Evolutionary conservation across 2,797 vertebrate species (phyloP), one percentile per base, ranked within the genome.

Genomic region (Helarctos malayanus): DNA sequence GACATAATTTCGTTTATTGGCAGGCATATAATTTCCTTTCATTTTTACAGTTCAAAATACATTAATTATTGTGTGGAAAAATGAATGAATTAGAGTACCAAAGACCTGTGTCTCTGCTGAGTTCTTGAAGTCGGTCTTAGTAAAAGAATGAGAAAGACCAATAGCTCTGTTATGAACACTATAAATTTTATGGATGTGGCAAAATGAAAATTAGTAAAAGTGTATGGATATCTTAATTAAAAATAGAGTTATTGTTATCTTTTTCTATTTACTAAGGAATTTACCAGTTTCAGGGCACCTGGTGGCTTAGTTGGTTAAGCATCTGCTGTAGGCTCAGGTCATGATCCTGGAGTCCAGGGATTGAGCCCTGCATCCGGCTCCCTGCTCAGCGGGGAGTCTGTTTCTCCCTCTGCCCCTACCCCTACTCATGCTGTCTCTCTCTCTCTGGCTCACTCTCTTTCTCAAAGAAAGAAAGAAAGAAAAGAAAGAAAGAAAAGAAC

Each of bases 1-100:
- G 35, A 14, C 38, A 90, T 90, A 86, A 94, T 89, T 97, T 91
- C 68, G 81, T 69, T 90, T 45, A 75, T 93, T 95, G 54, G 14
- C 38, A 88, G 61, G 35, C 25, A 88, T 93, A 81, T 69, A 49
- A 87, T 96, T 97, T 96, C 27, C 15, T 93, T 68, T 93, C 2
- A 45, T 89, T 98, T n/a, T 47, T 93, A 41, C 9, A 76, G 25
- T 38, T 69, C 35, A 89, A 27, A 95, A 45, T 59, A 65, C 19
- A 79, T 94, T 96, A 93, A 18, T 47, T 76, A 75, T 85, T 96
- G 16, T 84, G 35, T 73, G 5, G 5, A 49, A 41, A 92, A 97
- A 76, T 68, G 18, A 95, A 68, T 76, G 27, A 91, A 76, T 81
- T 84, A 2, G 13, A 54, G 4, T 78, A 45, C 57, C 32, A 35